Evolutionary conservation across 2,888 invertebrate genomes (phyloP).

Genomic region (Lathronympha strigana): DNA sequence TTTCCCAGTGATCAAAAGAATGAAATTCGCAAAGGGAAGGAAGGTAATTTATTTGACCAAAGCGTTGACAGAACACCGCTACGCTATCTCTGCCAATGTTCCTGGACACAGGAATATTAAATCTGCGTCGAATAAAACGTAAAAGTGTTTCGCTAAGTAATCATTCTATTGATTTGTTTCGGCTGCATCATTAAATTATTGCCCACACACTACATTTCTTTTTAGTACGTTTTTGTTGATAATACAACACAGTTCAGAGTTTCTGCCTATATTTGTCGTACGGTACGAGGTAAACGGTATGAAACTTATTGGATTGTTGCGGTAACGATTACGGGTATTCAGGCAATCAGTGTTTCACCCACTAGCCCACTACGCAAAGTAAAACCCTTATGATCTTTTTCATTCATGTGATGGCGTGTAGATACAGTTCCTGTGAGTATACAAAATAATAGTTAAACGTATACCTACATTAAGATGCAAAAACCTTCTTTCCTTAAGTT

Average conservation of each 20-base stretch:
- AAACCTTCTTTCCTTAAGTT: not conserved
- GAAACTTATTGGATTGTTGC: no score
- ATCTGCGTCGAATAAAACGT: slow-evolving; percentile 35
- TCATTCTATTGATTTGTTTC: slow-evolving; percentile 29
- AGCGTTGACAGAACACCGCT: slow-evolving; percentile 56
- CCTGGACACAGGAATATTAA: slow-evolving; percentile 41
- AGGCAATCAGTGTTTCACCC: no score
- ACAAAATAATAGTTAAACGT: not conserved
- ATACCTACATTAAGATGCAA: not conserved
- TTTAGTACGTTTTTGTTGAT: no score
- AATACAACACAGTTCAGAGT: no score
- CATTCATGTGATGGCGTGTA: no score
- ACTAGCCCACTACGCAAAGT: no score
- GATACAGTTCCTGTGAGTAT: not conserved
- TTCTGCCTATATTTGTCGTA: no score
- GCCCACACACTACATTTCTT: no score
- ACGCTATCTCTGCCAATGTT: slow-evolving; percentile 42
- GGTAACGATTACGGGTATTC: no score
- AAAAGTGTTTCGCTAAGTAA: slow-evolving; percentile 34
- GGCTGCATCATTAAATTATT: not conserved
- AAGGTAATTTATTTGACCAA: slow-evolving; percentile 71
- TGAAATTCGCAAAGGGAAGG: slow-evolving; percentile 68
- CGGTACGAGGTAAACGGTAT: no score
- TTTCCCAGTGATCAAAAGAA: slow-evolving; percentile 74
- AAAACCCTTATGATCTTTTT: not conserved